Percentiles rank a stretch among this genome's conserved stretches.
Conservation (phyloP, 2,888 invertebrate genomes). For the Esperia sulphurella region DNA sequence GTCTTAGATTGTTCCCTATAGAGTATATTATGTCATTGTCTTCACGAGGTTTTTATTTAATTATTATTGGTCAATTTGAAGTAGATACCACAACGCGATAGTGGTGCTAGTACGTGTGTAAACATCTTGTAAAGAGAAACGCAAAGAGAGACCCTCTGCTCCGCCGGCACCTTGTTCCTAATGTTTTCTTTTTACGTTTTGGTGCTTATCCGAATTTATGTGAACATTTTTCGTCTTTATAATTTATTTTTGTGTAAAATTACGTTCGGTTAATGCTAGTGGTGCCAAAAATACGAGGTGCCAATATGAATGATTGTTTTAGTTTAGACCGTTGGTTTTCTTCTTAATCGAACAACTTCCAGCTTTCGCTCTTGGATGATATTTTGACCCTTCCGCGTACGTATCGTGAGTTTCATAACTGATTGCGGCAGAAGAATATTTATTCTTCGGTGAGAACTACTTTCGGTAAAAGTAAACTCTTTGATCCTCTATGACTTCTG, state of each 20-base stretch:
- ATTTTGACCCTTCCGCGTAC: too few species aligned
- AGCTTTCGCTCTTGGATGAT: slow-evolving; percentile 5
- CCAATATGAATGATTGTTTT: slow-evolving; percentile 38
- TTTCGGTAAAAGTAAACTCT: too few species aligned
- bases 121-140: slow-evolving; percentile 15
- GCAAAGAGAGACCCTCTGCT: slow-evolving; percentile 2
- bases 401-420: too few species aligned
- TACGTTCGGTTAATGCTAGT: slow-evolving; percentile 46
- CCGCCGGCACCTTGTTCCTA: slow-evolving; percentile 51
- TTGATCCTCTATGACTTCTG: too few species aligned
- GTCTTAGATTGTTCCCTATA: too few species aligned
- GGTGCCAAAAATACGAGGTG: slow-evolving; percentile 71
- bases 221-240: slow-evolving; percentile 14
- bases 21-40: too few species aligned
- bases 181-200: slow-evolving; percentile 31
- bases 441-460: too few species aligned
- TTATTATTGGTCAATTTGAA: too few species aligned
- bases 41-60: too few species aligned
- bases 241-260: slow-evolving; percentile 16
- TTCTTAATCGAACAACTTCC: slow-evolving; percentile 14
- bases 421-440: too few species aligned
- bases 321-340: slow-evolving; percentile 10
- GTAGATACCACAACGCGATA: slow-evolving; percentile 35
- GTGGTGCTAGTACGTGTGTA: slow-evolving; percentile 48
- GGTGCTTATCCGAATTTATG: slow-evolving; percentile 52